Base-by-base conservation (phyloP, 2,888 invertebrate species). In the Cremastinae sp. region DNA sequence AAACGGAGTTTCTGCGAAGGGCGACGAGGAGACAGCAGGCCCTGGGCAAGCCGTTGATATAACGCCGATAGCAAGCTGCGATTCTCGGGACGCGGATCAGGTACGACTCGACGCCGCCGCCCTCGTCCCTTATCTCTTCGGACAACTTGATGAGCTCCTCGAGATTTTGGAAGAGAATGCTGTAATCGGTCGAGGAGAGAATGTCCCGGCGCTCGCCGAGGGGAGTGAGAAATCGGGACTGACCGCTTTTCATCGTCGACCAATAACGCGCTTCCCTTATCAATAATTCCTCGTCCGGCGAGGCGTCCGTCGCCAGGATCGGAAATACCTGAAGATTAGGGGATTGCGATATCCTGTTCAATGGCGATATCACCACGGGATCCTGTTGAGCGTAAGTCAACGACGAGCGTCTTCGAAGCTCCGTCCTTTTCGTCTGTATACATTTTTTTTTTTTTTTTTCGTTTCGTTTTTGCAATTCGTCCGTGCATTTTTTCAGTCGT, bases 21-120 rank as follows among this genome's bases (percentile, higher is more conserved):
- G 90, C 90, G 80, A 95, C 96, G 90, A 96, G 91, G 59, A 96
- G 94, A 87, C 96, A 96, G 86, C 96, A 96, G 58, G 96, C 96
- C 86, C 95, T 93, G 87, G 96, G 96, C 78, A 96, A 92, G 76
- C 96, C 96, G 82, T 95, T 93, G 87, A 96, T 95, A 90, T 96
- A 96, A 85, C 94, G 93, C 88, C 95, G 94, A 90, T 96, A 96
- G 56, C 95, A 93, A 59, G 94, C 93, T 85, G 94, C 94, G 83
- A 96, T 94, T 83, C 93, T 93, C 80, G 93, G 92, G 75, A 95
- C 92, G 90, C 95, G 95, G 55, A 93, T 92, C 55, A 95, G 91
- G 87, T 96, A 96, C 71, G 85, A 85, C 10, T 89, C 87, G 18
- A 86, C 77, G 20, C 85, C 83, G 43, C 95, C 95, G 3, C 94